Conservation (phyloP, 2,113 vertebrate species). For the Petaurus breviceps region DNA sequence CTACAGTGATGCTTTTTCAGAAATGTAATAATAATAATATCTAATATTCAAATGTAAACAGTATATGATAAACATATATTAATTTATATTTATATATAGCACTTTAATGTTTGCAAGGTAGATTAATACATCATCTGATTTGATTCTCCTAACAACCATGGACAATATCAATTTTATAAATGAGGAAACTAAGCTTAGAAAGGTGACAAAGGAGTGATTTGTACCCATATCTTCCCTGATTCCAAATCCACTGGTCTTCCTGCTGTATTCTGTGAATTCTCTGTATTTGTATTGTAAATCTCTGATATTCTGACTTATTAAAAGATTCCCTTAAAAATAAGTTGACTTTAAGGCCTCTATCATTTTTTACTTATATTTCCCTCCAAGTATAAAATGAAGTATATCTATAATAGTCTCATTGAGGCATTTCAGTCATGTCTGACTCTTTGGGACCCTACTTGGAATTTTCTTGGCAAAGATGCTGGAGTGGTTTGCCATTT, state of each 20-base stretch:
- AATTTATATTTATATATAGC: background rate
- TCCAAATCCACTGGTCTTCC: background rate
- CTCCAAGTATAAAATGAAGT: background rate
- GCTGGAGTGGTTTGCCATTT: background rate
- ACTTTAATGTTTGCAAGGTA: background rate
- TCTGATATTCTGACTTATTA: background rate
- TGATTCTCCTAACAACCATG: background rate
- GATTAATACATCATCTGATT: background rate
- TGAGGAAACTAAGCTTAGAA: background rate
- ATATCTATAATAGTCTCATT: background rate
- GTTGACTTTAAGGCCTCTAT: background rate
- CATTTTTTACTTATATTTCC: background rate
- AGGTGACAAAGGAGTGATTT: background rate
- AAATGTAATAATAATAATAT: background rate
- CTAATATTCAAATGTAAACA: background rate
- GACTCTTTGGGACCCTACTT: background rate
- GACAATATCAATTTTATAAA: background rate
- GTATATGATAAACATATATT: background rate
- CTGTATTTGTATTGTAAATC: background rate
- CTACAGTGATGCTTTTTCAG: background rate
- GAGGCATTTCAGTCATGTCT: background rate
- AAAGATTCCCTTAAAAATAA: background rate
- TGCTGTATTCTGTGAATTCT: background rate
- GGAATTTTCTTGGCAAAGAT: background rate
- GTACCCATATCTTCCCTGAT: background rate